Base-by-base conservation (phyloP, 2,888 invertebrate species). In the Mythimna ferrago region DNA sequence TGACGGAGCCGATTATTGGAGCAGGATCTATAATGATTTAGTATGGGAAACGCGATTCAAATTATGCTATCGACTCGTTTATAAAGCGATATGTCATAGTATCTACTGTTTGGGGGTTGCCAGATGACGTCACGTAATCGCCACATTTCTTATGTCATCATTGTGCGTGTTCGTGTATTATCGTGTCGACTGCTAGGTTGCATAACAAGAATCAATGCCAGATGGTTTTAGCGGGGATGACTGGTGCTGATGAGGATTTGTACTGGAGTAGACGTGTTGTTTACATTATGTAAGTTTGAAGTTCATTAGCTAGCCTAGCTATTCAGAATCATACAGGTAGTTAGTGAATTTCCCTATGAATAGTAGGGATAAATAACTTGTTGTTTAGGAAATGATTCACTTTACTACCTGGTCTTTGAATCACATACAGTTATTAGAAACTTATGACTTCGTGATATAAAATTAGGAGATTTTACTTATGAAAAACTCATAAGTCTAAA, bases 1-100 rank as follows among this genome's bases (percentile, higher is more conserved):
- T 94, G 94, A 92, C 92, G 87, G 69, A 84, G 84, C 80, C 87
- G 85, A 88, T 91, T 93, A 94, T 93, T 93, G 89, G 89, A 89
- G 76, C 78, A 35, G 67, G 57, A 81, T 66, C 68, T 71, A 65
- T 63, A 71, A 77, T 78, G 72, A 70, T 77, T 78, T 76, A 73
- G 72, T 77, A 69, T 73, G 76, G 60, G 75, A 61, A 76, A 80
- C 75, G 78, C 73, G 76, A 84, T 78, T 76, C 72, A 81, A 78
- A 83, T 80, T 70, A 76, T 80, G 61, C 67, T 79, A 81, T 81
- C 78, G 73, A 73, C 65, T 71, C 71, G 60, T 85, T 84, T 78
- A 84, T 73, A 70, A 78, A 81, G 61, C 75, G 64, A 83, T 86
- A 76, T 68, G 66, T 79, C 53, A 69, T 72, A 72, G 76, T 78